phyloP scores from a whole-genome alignment of 1,140 invertebrate species.

The Aplysia californica region DNA sequence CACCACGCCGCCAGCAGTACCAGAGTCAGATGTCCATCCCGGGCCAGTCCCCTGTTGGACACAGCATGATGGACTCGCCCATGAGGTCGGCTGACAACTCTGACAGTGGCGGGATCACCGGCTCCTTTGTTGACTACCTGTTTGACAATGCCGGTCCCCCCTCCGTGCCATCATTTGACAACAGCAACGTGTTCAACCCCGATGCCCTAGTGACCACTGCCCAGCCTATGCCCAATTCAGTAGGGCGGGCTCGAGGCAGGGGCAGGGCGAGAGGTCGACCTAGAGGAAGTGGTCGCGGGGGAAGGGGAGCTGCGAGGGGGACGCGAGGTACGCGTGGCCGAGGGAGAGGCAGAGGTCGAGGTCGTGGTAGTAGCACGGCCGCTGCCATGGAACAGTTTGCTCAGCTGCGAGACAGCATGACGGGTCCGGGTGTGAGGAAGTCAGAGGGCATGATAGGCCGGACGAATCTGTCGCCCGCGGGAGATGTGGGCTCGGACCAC shows the following conservation, averaged over 20 bases:
- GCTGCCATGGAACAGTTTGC: neutral
- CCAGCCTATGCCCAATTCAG: neutral
- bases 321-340: slow-evolving; percentile 2
- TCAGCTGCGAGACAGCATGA: neutral
- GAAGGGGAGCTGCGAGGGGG: slow-evolving; percentile 6
- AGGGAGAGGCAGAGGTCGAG: slow-evolving; percentile 4
- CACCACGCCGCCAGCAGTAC: neutral
- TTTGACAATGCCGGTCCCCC: slow-evolving; percentile 14
- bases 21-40: slow-evolving; percentile 1
- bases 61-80: neutral
- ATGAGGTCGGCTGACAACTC: neutral
- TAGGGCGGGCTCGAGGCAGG: slow-evolving; percentile 13
- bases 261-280: slow-evolving; percentile 19
- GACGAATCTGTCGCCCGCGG: neutral
- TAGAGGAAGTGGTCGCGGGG: slow-evolving; percentile 24
- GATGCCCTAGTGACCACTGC: neutral
- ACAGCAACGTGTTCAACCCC: neutral
- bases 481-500: neutral
- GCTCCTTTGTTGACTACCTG: slow-evolving; percentile 17
- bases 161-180: slow-evolving; percentile 5
- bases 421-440: neutral
- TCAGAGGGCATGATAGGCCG: neutral
- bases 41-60: neutral
- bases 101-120: neutral
- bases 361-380: neutral